Conservation (phyloP, 2,888 invertebrate species). For the Polia nebulosa region DNA sequence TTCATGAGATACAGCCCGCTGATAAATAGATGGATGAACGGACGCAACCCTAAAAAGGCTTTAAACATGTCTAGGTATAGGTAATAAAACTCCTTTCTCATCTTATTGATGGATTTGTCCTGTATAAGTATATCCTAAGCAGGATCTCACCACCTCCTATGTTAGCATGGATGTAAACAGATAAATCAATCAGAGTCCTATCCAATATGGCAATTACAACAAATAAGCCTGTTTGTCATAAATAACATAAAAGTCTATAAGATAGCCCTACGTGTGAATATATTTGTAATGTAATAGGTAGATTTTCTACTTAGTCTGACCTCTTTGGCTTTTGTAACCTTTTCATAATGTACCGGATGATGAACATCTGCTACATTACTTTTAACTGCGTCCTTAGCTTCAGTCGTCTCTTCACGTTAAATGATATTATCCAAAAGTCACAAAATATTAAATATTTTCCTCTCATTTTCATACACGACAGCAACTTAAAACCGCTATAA, state of each 20-base stretch:
- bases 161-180: slow-evolving; percentile 16
- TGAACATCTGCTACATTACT: neutral
- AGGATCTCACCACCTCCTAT: slow-evolving; percentile 5
- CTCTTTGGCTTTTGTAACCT: slow-evolving; percentile 34
- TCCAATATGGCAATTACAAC: slow-evolving; percentile 46
- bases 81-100: slow-evolving; percentile 1
- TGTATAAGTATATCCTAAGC: slow-evolving; percentile 1
- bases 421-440: neutral
- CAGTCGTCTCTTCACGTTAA: neutral
- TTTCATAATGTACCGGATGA: slow-evolving; percentile 22
- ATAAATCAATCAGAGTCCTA: slow-evolving; percentile 40
- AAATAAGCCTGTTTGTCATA: slow-evolving; percentile 48
- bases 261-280: slow-evolving; percentile 38
- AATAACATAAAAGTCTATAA: slow-evolving; percentile 39
- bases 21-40: no score
- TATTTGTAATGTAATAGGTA: slow-evolving; percentile 39
- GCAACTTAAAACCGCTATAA: slow-evolving; percentile 53
- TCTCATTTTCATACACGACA: slow-evolving; percentile 48
- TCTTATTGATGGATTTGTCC: slow-evolving; percentile 1
- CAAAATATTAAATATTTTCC: slow-evolving; percentile 46
- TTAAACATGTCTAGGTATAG: neutral
- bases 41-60: no score
- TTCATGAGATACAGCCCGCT: no score
- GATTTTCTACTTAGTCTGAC: slow-evolving; percentile 28
- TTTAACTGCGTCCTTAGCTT: neutral